Evolutionary conservation across 92 coral and sea anemone genomes (phyloP).

Genomic region (Epizoanthus fatuus): DNA sequence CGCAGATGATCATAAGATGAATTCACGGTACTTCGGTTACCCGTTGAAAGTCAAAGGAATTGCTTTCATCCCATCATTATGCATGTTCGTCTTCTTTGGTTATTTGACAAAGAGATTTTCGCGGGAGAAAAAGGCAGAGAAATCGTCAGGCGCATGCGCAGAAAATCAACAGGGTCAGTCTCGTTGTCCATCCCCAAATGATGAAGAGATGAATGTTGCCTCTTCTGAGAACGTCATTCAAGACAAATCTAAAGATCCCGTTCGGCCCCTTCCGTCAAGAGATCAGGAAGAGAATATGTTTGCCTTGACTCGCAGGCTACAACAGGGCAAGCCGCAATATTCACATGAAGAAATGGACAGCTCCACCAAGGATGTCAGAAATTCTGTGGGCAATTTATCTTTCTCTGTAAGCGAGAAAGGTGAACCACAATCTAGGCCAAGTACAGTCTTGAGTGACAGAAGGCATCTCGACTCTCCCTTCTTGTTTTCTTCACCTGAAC

Average conservation of each 20-base stretch:
- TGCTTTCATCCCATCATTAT: constrained; percentile 86
- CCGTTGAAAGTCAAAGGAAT: constrained; percentile 79
- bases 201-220: background rate
- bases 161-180: background rate
- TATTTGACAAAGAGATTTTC: constrained; percentile 81
- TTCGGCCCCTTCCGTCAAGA: background rate
- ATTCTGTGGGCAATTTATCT: constrained; percentile 13
- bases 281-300: background rate
- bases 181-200: background rate
- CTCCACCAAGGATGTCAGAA: background rate
- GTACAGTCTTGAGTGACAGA: background rate
- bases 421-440: background rate
- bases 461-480: background rate
- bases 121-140: constrained; percentile 56
- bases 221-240: background rate
- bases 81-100: constrained; percentile 79
- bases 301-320: background rate
- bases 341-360: too few species aligned
- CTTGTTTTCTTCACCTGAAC: constrained; percentile 13
- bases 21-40: constrained; percentile 75
- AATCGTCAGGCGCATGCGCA: background rate
- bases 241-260: background rate
- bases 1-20: constrained; percentile 78
- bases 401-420: background rate
- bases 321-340: background rate